These are phyloP conservation scores for Odontamblyopus lacepedii DNA, from an alignment of 2,797 vertebrate genomes.

Conservation along the genomic window DNA sequence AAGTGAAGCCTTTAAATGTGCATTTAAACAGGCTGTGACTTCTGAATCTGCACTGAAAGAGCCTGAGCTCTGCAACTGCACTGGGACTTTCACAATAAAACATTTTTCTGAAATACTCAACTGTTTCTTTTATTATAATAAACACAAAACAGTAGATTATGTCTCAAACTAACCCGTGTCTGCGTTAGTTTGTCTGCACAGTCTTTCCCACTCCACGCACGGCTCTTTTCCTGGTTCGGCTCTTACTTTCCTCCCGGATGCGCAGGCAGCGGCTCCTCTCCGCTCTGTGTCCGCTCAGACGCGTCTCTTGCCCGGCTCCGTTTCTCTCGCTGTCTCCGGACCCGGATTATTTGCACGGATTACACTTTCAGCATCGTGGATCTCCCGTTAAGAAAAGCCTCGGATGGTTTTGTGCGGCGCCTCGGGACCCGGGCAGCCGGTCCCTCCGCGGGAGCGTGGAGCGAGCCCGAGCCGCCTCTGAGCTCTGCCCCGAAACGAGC, in stretches of 20 bases:
- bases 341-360: neutral
- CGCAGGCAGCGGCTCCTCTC: neutral
- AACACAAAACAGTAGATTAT: neutral
- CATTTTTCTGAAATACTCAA: neutral
- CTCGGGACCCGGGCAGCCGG: constrained; percentile 68
- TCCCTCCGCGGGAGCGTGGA: constrained; percentile 71
- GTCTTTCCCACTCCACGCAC: neutral
- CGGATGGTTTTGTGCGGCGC: neutral
- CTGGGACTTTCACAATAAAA: neutral
- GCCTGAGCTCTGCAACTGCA: neutral
- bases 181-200: neutral
- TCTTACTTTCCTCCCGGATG: neutral
- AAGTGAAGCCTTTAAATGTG: neutral
- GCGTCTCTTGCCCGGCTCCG: neutral
- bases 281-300: neutral
- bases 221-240: neutral
- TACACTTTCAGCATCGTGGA: neutral
- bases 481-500: constrained; percentile 55
- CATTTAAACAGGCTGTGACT: neutral
- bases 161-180: neutral
- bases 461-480: constrained; percentile 62
- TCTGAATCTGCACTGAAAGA: neutral
- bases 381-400: neutral
- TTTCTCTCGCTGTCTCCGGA: neutral
- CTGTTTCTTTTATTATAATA: neutral